These are phyloP conservation scores for Monopis laevigella DNA, from an alignment of 2,888 invertebrate genomes.

Conservation along the genomic window DNA sequence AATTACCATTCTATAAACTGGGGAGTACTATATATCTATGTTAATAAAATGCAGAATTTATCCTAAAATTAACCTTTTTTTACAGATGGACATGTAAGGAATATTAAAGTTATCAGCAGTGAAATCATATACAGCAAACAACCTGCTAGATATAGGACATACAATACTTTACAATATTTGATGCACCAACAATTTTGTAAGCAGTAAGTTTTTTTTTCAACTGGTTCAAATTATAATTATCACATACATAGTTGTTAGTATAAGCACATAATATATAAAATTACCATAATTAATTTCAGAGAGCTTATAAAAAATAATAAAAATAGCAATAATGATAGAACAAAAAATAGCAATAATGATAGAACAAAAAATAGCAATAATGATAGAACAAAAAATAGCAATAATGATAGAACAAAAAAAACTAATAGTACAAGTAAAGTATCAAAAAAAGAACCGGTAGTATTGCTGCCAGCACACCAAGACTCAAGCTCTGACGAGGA, in stretches of 20 bases:
- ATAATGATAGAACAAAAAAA: neutral
- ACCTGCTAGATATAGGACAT: slow-evolving; percentile 29
- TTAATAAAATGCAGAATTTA: too few relatives aligned
- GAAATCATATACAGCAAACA: slow-evolving; percentile 32
- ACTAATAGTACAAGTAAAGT: neutral
- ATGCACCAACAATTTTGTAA: slow-evolving; percentile 27
- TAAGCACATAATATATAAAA: too few relatives aligned
- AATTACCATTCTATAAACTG: too few relatives aligned
- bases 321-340: too few relatives aligned
- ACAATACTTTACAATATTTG: slow-evolving; percentile 35
- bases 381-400: too few relatives aligned
- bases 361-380: too few relatives aligned
- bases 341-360: too few relatives aligned
- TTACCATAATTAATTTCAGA: too few relatives aligned
- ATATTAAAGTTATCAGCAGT: slow-evolving; percentile 38
- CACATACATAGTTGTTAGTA: too few relatives aligned
- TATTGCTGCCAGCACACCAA: neutral
- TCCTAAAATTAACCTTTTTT: slow-evolving; percentile 5
- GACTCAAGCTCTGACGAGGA: slow-evolving; percentile 24
- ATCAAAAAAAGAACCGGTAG: too few relatives aligned
- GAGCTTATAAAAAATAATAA: too few relatives aligned
- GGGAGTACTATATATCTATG: too few relatives aligned
- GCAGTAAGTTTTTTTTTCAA: slow-evolving; percentile 17
- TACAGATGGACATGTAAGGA: slow-evolving; percentile 34
- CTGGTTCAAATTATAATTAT: neutral